Evolutionary conservation across 2,888 invertebrate genomes (phyloP), one percentile per base, ranked within the genome.

Genomic region (Andrena chrysosceles): DNA sequence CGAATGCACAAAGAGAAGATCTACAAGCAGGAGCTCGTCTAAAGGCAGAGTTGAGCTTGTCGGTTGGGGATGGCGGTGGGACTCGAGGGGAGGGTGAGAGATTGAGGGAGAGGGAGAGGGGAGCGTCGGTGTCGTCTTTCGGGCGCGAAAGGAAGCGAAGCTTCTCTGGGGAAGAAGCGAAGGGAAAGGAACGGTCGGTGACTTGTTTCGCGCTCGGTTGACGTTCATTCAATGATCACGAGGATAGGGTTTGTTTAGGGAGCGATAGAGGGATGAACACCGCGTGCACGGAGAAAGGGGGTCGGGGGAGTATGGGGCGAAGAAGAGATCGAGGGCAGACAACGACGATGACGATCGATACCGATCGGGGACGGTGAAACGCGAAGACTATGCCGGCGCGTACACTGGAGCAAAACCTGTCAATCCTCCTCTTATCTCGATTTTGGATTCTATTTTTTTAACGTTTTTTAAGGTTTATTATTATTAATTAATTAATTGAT

Each of bases 1-100:
- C 93, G 95, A 26, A 94, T 94, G 94, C 94, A 94, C 91, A 94
- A 94, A 85, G 94, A 94, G 87, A 93, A 94, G 85, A 91, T 94
- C 68, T 94, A 91, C 89, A 94, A 94, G 84, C 94, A 94, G 89
- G 94, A 94, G 87, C 86, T 93, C 76, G 93, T 93, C 79, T 94
- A 93, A 89, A 77, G 59, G 48, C 42, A 16, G 13, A 42, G 42
- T 13, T 16, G 62, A 69, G 56, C 56, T 16, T 26, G 26, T 31
- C 26, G 62, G 13, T 48, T n/a, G 52, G 23, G 49, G 73, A n/a
- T 6, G 56, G 72, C 29, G 56, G 56, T 10, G 56, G 8, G 54
- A 42, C 31, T 70, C 70, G 70, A 60, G 66, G 31, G 48, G 13
- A 13, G 42, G 42, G 42, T 42, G 42, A 16, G 42, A 42, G 4